Conservation (phyloP, 2,888 invertebrate genomes). For the Keiferia lycopersicella region DNA sequence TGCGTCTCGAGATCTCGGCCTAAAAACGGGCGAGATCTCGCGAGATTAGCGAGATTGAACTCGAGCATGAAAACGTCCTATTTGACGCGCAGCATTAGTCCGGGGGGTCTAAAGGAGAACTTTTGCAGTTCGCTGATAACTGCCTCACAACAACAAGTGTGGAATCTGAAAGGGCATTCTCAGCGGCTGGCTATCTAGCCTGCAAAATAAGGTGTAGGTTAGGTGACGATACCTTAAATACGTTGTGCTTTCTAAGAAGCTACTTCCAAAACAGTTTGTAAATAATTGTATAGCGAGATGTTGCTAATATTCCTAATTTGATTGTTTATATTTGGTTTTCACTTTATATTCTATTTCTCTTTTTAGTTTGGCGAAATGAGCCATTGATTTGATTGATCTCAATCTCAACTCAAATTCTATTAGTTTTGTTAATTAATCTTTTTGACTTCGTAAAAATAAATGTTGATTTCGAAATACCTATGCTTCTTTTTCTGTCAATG, state of each 20-base stretch:
- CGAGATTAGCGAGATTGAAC: no score
- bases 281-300: slow-evolving; percentile 9
- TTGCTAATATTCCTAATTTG: slow-evolving; percentile 8
- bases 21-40: no score
- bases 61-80: no score
- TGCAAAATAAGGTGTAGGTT: neutral
- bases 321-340: slow-evolving; percentile 1
- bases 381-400: slow-evolving; percentile 6
- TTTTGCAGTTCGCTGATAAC: no score
- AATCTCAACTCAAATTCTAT: neutral
- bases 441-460: no score
- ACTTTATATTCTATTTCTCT: slow-evolving; percentile 9
- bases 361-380: slow-evolving; percentile 9
- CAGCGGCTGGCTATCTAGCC: no score
- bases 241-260: slow-evolving; percentile 7
- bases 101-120: no score
- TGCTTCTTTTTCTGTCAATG: neutral
- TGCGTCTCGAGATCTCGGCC: no score
- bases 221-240: slow-evolving; percentile 9
- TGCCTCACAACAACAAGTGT: no score
- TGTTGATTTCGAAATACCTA: no score
- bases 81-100: no score
- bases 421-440: slow-evolving; percentile 6
- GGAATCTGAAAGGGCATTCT: no score
- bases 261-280: slow-evolving; percentile 9